Base-by-base conservation (phyloP, 2,113 vertebrate species). In the Otus sunia region DNA sequence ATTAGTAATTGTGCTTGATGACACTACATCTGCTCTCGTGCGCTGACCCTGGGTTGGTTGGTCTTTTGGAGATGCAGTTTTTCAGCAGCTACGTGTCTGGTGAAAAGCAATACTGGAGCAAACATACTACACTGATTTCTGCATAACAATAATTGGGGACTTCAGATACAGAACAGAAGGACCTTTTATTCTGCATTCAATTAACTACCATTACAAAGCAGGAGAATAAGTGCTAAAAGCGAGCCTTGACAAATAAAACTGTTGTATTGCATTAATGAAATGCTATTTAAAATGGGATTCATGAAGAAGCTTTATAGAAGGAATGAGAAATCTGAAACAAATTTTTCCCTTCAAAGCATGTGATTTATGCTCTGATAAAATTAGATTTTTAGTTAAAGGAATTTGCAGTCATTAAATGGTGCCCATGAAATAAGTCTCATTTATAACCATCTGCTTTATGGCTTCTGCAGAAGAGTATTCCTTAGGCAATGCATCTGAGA, bases 341-440 rank as follows among this genome's bases (percentile, higher is more conserved):
- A 83, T 96, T 96, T 94, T 83, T 86, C 71, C 37, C 68, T 97
- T 97, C 82, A 92, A 97, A 97, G 95, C 85, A 29, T 82, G 30
- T 96, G 97, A 98, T 97, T 97, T 98, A 97, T 97, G 72, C 92
- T 87, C 53, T 92, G 93, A 95, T 97, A 96, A 97, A 98, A 98
- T 98, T 97, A 98, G 96, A 96, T 95, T 96, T 98, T 98, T 98
- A 98, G 97, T 98, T 98, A 98, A 98, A 97, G 96, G 96, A 96
- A 97, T 98, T 95, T 97, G 77, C 53, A 97, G 96, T 96, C 97
- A 95, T 98, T 98, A 97, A 97, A 86, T 80, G 94, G 95, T 97
- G 96, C 93, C 96, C 75, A 49, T 96, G 95, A 53, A 84, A 92
- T 97, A 95, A 95, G 92, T 96, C 96, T 96, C 95, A 96, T 97